phyloP scores from a whole-genome alignment of 2,113 vertebrate species.

The Phalacrocorax aristotelis region DNA sequence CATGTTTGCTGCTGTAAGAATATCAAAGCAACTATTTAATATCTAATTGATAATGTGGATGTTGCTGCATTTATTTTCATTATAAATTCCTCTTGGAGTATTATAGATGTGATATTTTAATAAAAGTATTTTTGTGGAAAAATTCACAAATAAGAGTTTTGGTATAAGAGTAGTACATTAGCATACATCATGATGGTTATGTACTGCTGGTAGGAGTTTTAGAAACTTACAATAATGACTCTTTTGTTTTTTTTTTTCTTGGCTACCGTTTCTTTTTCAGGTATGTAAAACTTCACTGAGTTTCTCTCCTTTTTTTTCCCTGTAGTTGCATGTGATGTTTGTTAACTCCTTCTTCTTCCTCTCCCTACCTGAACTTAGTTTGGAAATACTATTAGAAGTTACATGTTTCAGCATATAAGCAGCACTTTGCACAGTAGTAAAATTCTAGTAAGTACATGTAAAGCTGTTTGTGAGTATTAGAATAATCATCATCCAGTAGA shows the following conservation, averaged over 20 bases:
- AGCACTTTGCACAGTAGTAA: neutral
- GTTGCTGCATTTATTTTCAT: neutral
- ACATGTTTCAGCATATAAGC: neutral
- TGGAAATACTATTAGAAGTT: conserved; percentile 61
- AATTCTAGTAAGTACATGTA: neutral
- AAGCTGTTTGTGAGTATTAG: conserved; percentile 55
- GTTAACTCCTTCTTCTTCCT: conserved; percentile 43
- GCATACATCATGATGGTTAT: neutral
- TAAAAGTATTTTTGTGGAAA: neutral
- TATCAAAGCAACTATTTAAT: neutral
- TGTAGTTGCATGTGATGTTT: conserved; percentile 75
- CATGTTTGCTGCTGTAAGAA: neutral
- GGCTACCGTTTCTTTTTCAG: conserved; percentile 83
- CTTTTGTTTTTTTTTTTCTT: conserved; percentile 71
- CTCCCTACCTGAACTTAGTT: conserved; percentile 42
- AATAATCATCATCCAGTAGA: conserved; percentile 32
- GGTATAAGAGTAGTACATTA: neutral
- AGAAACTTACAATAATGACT: conserved; percentile 63
- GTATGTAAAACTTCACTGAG: conserved; percentile 82
- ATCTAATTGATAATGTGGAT: neutral
- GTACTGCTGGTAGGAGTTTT: conserved; percentile 48
- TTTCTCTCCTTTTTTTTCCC: conserved; percentile 58
- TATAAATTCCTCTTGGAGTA: neutral
- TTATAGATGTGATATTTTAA: neutral
- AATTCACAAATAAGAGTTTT: neutral